A percentile compares a stretch with the other conserved stretches of the same genome.
Conservation (phyloP, 2,888 invertebrate species). For the Blastobasis lacticolella region DNA sequence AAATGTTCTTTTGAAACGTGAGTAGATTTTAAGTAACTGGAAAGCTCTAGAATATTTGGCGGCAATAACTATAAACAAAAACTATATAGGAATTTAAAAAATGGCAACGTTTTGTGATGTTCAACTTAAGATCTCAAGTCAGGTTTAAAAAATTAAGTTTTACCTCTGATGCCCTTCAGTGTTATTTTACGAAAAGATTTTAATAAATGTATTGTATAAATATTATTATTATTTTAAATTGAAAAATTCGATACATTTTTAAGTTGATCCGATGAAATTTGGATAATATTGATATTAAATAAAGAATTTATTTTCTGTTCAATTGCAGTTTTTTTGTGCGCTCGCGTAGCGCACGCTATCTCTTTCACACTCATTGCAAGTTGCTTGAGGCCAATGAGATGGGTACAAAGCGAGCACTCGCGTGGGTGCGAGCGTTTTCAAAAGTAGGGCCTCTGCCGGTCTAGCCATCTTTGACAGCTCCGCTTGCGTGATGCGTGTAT, state of each 20-base stretch:
- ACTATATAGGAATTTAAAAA: too few species aligned
- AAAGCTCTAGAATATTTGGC: constrained; percentile 9
- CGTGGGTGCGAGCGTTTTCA: too few species aligned
- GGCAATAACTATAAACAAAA: constrained; percentile 30
- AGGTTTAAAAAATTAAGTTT: constrained; percentile 35
- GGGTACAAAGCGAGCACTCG: too few species aligned
- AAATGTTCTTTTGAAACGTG: neutral
- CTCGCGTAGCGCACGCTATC: too few species aligned
- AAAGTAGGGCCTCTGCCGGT: too few species aligned
- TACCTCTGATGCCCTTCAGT: constrained; percentile 27
- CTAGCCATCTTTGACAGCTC: too few species aligned
- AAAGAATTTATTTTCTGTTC: constrained; percentile 74
- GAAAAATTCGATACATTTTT: constrained; percentile 28
- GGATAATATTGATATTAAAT: constrained; percentile 65
- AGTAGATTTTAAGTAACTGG: neutral
- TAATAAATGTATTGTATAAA: constrained; percentile 20
- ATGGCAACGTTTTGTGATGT: constrained; percentile 38
- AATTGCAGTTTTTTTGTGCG: constrained; percentile 38
- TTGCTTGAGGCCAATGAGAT: too few species aligned
- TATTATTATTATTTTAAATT: constrained; percentile 19
- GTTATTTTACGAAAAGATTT: constrained; percentile 20
- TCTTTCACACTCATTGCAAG: too few species aligned
- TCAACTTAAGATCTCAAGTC: constrained; percentile 61
- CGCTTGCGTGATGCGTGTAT: too few species aligned
- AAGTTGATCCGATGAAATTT: constrained; percentile 64